phyloP scores from a whole-genome alignment of 2,888 invertebrate genomes.

The Caenorhabditis sp. region DNA sequence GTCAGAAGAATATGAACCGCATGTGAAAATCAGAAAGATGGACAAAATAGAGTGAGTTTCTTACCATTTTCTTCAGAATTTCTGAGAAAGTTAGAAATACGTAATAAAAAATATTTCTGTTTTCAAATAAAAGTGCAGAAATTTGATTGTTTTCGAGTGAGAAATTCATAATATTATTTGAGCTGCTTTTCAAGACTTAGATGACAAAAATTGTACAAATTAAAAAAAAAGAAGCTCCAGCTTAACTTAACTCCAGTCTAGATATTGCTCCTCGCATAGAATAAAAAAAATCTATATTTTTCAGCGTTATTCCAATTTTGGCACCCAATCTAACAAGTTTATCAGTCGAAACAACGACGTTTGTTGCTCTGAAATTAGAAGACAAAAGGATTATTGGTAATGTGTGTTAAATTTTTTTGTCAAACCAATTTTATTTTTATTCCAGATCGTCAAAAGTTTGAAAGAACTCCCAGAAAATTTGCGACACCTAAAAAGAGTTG shows the following conservation, averaged over 20 bases:
- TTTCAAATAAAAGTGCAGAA: no score
- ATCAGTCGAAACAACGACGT: conserved; percentile 12
- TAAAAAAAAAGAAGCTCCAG: no score
- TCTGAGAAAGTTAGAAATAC: neutral
- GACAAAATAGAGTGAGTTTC: neutral
- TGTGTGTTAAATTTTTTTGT: no score
- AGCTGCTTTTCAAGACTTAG: no score
- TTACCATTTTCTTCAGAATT: neutral
- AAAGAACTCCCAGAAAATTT: conserved; percentile 24
- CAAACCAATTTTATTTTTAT: no score
- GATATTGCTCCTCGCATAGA: no score
- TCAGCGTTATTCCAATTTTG: conserved; percentile 15
- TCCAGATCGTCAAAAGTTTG: conserved; percentile 21
- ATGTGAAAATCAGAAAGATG: conserved; percentile 19
- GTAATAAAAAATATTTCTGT: no score
- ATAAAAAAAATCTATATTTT: neutral
- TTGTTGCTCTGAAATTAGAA: conserved; percentile 11
- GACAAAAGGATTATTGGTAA: conserved; percentile 27
- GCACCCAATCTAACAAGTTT: conserved; percentile 10
- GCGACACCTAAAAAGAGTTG: conserved; percentile 35
- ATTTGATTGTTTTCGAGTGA: no score
- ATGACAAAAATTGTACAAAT: no score
- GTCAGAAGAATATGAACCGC: conserved; percentile 10
- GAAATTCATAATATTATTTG: no score
- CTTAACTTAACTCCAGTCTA: no score